Evolutionary conservation across 1,140 invertebrate genomes (phyloP), one percentile per base, ranked within the genome.

Genomic region (Calephelis nemesis): DNA sequence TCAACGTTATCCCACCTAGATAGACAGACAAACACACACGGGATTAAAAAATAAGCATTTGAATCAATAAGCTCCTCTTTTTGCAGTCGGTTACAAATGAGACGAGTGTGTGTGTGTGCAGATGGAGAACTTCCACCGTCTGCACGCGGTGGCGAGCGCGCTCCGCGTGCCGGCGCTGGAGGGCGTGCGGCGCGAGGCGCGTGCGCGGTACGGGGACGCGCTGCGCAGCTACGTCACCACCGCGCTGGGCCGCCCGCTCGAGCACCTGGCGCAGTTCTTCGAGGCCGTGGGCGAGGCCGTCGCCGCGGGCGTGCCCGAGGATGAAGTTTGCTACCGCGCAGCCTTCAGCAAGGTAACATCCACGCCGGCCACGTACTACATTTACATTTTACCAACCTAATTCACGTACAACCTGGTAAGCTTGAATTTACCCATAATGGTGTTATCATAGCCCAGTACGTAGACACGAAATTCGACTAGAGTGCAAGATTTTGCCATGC

Each of bases 251-350:
- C 93, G 98, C 71, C 98, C 98, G 45, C 90, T 99, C 42, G 98
- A 99, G 88, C 98, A 99, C 93, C 93, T 94, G 72, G 82, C 98
- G 96, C 94, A 95, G 79, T 99, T 99, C 93, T 99, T 99, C 86
- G 98, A 86, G 90, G 97, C 97, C 62, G 97, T 99, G 62, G 96
- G 98, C 93, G 95, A 94, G 40, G 97, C 97, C 90, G 97, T 99
- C 60, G 95, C 84, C 95, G 95, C 96, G 83, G 99, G 99, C 73
- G 97, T 99, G 39, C 98, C 98, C 92, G 97, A 98, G 84, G 98
- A 98, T 49, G 99, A 99, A 93, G 97, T 99, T 67, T 97, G 98
- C 81, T 99, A 98, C 93, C 98, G 99, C 93, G 95, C 99, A 91
- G 98, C 98, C 12, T 99, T 97, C 87, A 99, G 97, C 85, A 99